phyloP scores from a whole-genome alignment of 2,888 invertebrate genomes.

The Invenusta paracnida region DNA sequence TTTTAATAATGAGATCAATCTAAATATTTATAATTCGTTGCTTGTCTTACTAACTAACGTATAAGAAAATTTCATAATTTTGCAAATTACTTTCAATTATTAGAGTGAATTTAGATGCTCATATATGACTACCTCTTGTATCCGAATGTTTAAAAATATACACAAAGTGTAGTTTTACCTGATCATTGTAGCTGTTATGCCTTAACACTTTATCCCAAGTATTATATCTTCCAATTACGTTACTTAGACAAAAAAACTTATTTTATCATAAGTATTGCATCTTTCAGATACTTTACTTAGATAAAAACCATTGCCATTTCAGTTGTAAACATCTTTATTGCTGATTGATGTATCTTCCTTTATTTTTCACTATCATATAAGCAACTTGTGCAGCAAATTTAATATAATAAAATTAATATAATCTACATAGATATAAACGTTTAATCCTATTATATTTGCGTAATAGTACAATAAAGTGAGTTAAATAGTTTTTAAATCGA shows the following conservation, averaged over 20 bases:
- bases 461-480: not conserved
- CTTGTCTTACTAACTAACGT: not conserved
- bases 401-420: not conserved
- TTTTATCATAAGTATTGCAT: not conserved
- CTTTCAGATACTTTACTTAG: not conserved
- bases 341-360: not conserved
- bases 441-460: not conserved
- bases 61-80: not conserved
- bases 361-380: not conserved
- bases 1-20: too few species aligned
- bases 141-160: not conserved
- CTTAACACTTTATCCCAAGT: not conserved
- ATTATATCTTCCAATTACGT: not conserved
- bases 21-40: too few species aligned
- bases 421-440: not conserved
- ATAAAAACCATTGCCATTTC: not conserved
- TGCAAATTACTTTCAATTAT: not conserved
- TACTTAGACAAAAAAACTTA: not conserved
- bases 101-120: not conserved
- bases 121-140: not conserved
- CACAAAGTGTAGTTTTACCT: not conserved
- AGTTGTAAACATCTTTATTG: not conserved
- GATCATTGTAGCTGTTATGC: not conserved
- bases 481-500: not conserved
- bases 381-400: not conserved